Base-by-base conservation (phyloP, 2,797 vertebrate genomes). In the Rhodeus uyekii region DNA sequence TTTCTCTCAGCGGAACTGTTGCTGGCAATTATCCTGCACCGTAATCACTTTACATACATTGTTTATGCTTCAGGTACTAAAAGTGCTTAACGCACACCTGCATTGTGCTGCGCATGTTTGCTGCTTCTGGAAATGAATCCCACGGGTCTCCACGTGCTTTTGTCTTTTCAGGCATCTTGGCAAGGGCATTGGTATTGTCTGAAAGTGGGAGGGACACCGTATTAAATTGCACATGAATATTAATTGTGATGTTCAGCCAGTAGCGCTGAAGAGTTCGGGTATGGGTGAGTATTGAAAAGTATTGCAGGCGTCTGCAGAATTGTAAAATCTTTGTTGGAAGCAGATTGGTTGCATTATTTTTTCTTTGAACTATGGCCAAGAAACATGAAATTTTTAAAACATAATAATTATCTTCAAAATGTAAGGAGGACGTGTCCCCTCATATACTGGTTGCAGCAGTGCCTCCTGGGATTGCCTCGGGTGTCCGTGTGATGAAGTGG, bases 401-500 rank as follows among this genome's bases (percentile, higher is more conserved):
- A 16, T 36, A 53, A 8, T 34, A 32, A 34, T 50, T 50, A 50
- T n/a, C 44, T 72, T 19, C 44, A 18, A 50, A 50, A 50, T 48
- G 3, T 34, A 72, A 50, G 27, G 5, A 19, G 18, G 10, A 10
- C 44, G 14, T 50, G 29, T 34, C 27, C 68, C 44, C 27, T 72
- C 18, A 9, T 50, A n/a, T 53, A 36, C 16, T 72, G 46, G 29
- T 72, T 53, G 46, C 19, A 72, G 27, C 3, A 13, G 32, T 34
- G 67, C 69, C 87, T 69, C 42, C 46, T 86, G 81, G 80, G 84
- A 87, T 42, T 65, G 32, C 50, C 64, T 65, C 55, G 42, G 27
- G 76, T 86, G 78, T 85, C 84, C 71, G 29, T 71, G 75, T 87
- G 87, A 85, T 82, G 61, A 78, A 89, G 85, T 82, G 61, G 80